These are phyloP conservation scores for Apteryx mantelli DNA, from an alignment of 2,113 vertebrate genomes.

Conservation along the genomic window DNA sequence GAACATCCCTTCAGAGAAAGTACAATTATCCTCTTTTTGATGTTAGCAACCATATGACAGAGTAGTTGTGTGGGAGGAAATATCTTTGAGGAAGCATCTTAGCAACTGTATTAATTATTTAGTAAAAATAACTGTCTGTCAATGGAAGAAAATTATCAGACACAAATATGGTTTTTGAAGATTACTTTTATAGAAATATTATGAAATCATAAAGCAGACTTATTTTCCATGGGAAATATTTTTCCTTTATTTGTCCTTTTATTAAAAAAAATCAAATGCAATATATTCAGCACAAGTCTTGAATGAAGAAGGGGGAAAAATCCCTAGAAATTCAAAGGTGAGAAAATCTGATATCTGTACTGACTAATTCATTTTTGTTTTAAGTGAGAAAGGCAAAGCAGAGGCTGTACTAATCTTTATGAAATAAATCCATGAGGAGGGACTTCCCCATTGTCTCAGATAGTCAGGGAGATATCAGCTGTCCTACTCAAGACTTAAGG, in stretches of 20 bases:
- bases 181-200: not conserved
- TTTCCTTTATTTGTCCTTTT: not conserved
- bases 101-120: not conserved
- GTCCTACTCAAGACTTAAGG: not conserved
- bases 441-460: not conserved
- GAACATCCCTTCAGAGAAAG: not conserved
- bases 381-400: not conserved
- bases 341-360: not conserved
- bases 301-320: fast-evolving
- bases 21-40: not conserved
- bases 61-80: not conserved
- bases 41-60: not conserved
- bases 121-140: not conserved
- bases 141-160: not conserved
- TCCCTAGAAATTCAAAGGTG: not conserved
- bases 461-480: not conserved
- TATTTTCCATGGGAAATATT: not conserved
- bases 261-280: not conserved
- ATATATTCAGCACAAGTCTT: not conserved
- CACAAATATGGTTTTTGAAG: not conserved
- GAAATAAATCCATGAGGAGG: not conserved
- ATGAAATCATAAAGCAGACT: not conserved
- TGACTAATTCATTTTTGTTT: not conserved
- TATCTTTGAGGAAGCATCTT: not conserved
- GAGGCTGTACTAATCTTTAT: not conserved